Evolutionary conservation across 1,140 invertebrate genomes (phyloP), one percentile per base, ranked within the genome.

Genomic region (Propsilocerus akamusi): DNA sequence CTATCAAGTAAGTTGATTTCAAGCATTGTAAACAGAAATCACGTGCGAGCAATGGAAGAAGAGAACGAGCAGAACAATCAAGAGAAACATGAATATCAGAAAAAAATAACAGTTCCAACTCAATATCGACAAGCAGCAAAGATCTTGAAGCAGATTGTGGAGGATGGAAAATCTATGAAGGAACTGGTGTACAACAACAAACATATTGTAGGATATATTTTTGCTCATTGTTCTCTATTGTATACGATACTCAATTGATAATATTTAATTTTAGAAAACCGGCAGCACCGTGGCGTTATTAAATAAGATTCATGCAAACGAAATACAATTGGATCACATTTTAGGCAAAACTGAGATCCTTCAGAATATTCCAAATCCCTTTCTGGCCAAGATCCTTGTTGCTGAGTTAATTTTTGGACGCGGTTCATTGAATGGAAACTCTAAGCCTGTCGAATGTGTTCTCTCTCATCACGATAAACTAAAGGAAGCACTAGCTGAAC

Each of bases 381-480:
- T 75, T 68, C 62, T 92, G 47, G 78, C 81, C 1, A 76, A 73
- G 65, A 70, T 90, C 56, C 67, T 91, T 5, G 77, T 89, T 52
- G 79, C 83, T 32, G 87, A 92, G 64, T 66, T 89, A 23, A 62
- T 91, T n/a, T 86, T 82, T 72, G 83, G 85, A 34, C 82, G 85
- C 67, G 73, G 74, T 61, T 51, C 58, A n/a, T 66, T 90, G 11
- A 71, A 72, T 49, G 72, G 74, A 12, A 70, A 78, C 46, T 75
- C 75, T 54, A 84, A 78, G 65, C 83, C 84, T 5, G 67, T 81
- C 46, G 57, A 74, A 66, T 83, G 76, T 30, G 69, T 88, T 53
- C 58, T 77, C 37, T 63, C 66, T 47, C 84, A 85, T 63, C 67
- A 79, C 64, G 71, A 76, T 47, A 59, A 68, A 57, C 58, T 77